Base-by-base conservation (phyloP, 53 echinoderm and acorn worm species). In the Echinarachnius parma region DNA sequence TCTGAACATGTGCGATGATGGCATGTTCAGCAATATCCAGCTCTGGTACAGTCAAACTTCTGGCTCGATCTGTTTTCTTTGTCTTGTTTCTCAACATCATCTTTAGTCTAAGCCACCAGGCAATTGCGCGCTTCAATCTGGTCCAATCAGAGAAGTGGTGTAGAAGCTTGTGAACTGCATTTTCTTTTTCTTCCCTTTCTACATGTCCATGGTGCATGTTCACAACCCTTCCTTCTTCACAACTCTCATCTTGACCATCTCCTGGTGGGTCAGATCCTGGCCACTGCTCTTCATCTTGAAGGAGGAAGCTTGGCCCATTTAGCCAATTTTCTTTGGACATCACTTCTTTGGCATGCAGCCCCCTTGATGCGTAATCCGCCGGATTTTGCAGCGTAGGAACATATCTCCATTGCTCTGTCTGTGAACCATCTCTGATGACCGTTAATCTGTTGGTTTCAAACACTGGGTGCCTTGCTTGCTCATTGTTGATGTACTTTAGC, bases 381-480 rank as follows among this genome's bases (percentile, higher is more conserved):
- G 84, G 84, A 32, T 79, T 84, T 3, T 70, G 32, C 29, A 34
- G 18, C 25, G 70, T 72, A 1, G 78, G 78, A 13, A 85, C 59
- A 54, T 85, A 80, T 54, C 66, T 62, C 85, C 85, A 83, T 18
- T 77, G 66, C 16, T 34, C n/a, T 0, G 47, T 5, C 13, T 64
- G 10, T 33, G 84, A 78, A 27, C 84, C 84, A 86, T 79, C 81
- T 24, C 52, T 36, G 32, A 86, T 82, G 9, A 77, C 63, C 9
- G 87, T 71, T 8, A 81, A n/a, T 20, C 77, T 59, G 31, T 86
- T 82, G 3, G 81, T 77, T 11, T 76, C 77, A 61, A 81, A 81
- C 0, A 81, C 81, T 60, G 77, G 81, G 20, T 75, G 75, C 35
- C 63, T 57, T 25, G 76, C 80, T 18, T 31, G 54, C n/a, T 67